Evolutionary conservation across 1,140 invertebrate species (phyloP), one percentile per base, ranked within the genome.

Genomic region (Cydia pomonella): DNA sequence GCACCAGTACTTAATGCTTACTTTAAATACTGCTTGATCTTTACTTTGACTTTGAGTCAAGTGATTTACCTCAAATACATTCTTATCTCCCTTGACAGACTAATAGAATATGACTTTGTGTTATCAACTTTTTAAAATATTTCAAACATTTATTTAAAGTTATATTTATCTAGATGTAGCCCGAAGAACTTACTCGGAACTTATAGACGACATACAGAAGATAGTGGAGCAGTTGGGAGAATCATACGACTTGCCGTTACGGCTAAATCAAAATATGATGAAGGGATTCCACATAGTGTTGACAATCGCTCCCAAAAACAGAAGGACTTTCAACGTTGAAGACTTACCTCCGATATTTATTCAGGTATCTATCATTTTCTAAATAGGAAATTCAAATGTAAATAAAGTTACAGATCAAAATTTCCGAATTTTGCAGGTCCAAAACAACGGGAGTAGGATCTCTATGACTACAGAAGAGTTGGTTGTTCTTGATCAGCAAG

Each of bases 381-480:
- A 4, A 27, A 73, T 63, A 12, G 27, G 6, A 62, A 38, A 59
- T 50, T 50, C 1, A 50, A 50, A 50, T n/a, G 7, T 13, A 6
- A 44, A 7, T 4, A 44, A 13, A 44, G 4, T 12, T 44, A 44
- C 16, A 2, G 41, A 4, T 44, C 0, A 3, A 44, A 16, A 16
- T 0, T 16, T 44, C 33, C 2, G 41, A 44, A 44, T 44, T 21
- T 73, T 73, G 63, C 75, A 97, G 95, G 95, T 96, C 13, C 93
- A 94, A 74, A 95, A 95, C 75, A 94, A 92, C 59, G 94, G 94
- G 73, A 95, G 94, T 71, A 92, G 88, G 10, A 87, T 97, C 16
- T 95, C 95, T 10, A 97, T 97, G 94, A 97, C 97, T 18, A 98
- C 97, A 0, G 94, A 95, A 81, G 95, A 96, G 80, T 85, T 98